These are phyloP conservation scores for Crotalus viridis DNA, from an alignment of 2,113 vertebrate genomes.

Conservation along the genomic window DNA sequence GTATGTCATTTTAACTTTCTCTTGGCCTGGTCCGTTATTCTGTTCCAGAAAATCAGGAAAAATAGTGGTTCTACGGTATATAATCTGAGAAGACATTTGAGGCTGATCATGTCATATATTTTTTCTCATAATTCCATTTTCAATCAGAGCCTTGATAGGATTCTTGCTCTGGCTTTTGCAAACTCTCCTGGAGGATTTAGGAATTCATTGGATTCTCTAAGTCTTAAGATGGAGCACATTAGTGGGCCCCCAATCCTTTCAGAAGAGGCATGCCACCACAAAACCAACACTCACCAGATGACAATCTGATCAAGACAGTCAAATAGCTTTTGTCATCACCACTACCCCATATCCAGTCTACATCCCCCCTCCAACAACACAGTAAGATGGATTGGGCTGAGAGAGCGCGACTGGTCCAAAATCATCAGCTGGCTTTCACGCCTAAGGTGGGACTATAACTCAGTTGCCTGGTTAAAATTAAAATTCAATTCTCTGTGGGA, in stretches of 20 bases:
- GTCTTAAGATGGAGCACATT: background rate
- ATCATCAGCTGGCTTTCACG: background rate
- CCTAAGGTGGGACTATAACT: background rate
- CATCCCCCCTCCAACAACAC: background rate
- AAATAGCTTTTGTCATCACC: background rate
- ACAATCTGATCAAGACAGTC: background rate
- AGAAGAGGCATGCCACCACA: background rate
- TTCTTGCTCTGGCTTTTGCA: background rate
- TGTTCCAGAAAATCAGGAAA: background rate
- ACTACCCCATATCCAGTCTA: background rate
- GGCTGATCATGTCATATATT: background rate
- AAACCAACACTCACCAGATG: background rate
- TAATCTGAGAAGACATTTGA: background rate
- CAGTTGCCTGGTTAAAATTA: background rate
- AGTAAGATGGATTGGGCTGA: background rate
- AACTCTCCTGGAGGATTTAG: background rate
- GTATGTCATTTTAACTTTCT: background rate
- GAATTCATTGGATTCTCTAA: background rate
- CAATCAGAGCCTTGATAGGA: background rate
- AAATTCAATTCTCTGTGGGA: background rate
- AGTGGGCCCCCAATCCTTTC: background rate
- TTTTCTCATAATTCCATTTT: background rate
- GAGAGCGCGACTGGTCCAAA: background rate
- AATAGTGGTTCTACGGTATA: background rate
- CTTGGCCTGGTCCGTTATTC: background rate